These are phyloP conservation scores for Xenopus laevis DNA, from an alignment of 2,113 vertebrate genomes.

Conservation along the genomic window DNA sequence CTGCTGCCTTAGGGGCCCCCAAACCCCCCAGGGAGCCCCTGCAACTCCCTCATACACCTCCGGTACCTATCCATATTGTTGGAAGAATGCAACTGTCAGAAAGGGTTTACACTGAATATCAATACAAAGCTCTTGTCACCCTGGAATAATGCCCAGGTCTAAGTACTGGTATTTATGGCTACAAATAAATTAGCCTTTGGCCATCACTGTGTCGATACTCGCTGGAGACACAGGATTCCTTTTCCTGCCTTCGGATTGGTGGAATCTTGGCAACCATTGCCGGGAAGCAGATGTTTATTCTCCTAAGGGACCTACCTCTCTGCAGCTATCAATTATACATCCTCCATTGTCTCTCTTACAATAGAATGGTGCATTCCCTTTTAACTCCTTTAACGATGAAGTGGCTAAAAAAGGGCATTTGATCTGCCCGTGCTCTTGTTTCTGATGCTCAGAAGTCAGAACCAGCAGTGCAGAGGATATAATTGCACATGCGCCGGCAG, in stretches of 20 bases:
- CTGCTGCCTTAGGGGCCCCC: no score
- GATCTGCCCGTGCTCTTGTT: no score
- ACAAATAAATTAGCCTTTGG: background rate
- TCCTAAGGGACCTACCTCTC: constrained; percentile 25
- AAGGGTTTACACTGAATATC: no score
- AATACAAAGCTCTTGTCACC: background rate
- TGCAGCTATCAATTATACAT: constrained; percentile 41
- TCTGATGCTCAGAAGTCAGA: no score
- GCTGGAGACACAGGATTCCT: background rate
- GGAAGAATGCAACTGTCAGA: no score
- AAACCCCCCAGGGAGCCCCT: no score
- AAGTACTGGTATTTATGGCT: background rate
- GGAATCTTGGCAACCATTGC: constrained; percentile 47
- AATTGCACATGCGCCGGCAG: no score
- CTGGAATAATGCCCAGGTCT: background rate
- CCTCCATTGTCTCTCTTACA: constrained; percentile 26
- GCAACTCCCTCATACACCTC: no score
- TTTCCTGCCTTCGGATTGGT: constrained; percentile 45
- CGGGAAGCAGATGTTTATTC: constrained; percentile 52
- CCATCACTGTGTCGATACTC: background rate
- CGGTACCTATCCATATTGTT: no score
- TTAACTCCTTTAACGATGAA: background rate
- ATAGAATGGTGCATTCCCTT: background rate
- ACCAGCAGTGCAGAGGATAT: no score
- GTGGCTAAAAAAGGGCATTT: no score